Conservation (phyloP, 2,888 invertebrate genomes). For the Agriopis aurantiaria region DNA sequence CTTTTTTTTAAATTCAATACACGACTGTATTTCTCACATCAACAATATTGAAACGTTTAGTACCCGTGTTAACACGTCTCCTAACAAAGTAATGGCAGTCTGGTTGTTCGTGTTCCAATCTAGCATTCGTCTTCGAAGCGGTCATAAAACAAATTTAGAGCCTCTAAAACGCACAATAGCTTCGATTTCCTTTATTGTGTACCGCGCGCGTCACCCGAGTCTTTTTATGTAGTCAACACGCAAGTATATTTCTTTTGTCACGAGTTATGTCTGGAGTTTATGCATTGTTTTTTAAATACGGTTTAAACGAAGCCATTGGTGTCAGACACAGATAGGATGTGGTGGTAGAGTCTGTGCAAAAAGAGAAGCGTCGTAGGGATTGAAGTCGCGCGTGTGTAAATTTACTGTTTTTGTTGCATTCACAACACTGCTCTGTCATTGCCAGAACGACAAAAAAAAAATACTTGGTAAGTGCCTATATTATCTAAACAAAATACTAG, state of each 20-base stretch:
- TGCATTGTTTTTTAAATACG: background rate
- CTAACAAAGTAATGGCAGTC: constrained; percentile 13
- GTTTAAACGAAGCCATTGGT: too few species aligned
- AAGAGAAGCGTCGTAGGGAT: too few species aligned
- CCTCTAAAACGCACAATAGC: constrained; percentile 70
- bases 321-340: too few species aligned
- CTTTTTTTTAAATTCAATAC: too few species aligned
- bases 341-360: too few species aligned
- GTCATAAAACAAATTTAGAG: constrained; percentile 71
- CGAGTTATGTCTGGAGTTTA: background rate
- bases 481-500: too few species aligned
- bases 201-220: constrained; percentile 61
- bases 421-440: too few species aligned
- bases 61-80: constrained; percentile 15
- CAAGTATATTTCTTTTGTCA: background rate
- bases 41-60: background rate
- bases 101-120: constrained; percentile 43
- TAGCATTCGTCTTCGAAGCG: constrained; percentile 50
- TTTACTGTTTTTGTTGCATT: too few species aligned
- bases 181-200: constrained; percentile 74
- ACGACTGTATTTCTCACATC: background rate
- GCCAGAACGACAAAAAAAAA: too few species aligned
- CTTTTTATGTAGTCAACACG: constrained; percentile 16
- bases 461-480: too few species aligned
- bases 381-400: too few species aligned